Conservation (phyloP, 2,113 vertebrate species). For the Sorex fumeus region DNA sequence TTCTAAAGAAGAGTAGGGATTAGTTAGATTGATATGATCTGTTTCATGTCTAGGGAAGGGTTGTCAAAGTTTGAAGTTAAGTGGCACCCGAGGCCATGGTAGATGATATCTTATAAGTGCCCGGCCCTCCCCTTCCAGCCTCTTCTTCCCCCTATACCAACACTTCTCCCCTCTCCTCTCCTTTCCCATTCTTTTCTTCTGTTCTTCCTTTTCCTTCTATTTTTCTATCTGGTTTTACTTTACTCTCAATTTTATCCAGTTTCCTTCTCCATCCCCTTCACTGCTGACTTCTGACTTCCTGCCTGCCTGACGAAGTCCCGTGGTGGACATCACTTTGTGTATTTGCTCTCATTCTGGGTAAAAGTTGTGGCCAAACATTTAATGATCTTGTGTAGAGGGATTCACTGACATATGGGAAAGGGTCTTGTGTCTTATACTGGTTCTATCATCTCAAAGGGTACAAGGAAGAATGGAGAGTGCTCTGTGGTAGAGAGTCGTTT, state of each 20-base stretch:
- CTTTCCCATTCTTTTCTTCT: too few relatives aligned
- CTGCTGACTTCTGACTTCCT: background rate
- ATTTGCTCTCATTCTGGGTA: background rate
- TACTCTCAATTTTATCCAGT: background rate
- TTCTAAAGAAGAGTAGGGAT: conserved; percentile 43
- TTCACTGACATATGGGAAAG: background rate
- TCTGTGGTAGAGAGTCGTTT: background rate
- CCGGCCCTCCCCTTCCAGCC: background rate
- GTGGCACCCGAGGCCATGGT: background rate
- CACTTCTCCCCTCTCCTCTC: background rate
- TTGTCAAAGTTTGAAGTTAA: background rate
- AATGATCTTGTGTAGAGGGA: background rate
- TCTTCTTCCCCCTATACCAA: background rate
- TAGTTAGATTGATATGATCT: conserved; percentile 26
- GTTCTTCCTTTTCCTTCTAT: background rate
- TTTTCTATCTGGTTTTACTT: background rate
- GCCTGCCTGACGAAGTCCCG: background rate
- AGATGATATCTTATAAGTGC: background rate
- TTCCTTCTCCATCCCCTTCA: background rate
- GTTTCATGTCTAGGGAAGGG: conserved; percentile 14
- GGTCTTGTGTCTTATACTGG: background rate
- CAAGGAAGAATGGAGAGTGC: background rate
- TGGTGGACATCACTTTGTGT: background rate
- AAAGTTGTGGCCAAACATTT: background rate
- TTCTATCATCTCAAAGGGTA: background rate